phyloP scores from a whole-genome alignment of 2,113 vertebrate genomes.

The Phalacrocorax brasilianus region DNA sequence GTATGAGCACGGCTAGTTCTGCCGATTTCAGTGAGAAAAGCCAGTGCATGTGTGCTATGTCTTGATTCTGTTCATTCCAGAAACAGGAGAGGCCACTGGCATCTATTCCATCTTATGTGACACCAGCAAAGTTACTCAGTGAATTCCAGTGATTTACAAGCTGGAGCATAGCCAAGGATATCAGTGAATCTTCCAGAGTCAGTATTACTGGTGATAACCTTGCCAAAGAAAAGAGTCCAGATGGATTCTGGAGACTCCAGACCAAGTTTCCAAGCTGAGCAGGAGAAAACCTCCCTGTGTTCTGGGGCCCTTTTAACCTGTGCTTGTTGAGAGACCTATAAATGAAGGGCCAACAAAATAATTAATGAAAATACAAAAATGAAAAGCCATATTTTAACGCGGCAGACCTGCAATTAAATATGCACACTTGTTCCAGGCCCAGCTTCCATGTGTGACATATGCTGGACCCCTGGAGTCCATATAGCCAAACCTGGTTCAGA shows the following conservation, averaged over 20 bases:
- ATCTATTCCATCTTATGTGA: not conserved
- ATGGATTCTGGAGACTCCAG: not conserved
- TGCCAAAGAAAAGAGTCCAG: not conserved
- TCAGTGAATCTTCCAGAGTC: not conserved
- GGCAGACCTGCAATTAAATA: not conserved
- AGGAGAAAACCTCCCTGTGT: not conserved
- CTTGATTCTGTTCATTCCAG: not conserved
- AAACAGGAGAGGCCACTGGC: not conserved
- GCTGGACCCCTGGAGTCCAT: not conserved
- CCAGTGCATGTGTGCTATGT: not conserved
- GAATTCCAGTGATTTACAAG: slow-evolving; percentile 8
- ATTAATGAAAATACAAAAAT: not conserved
- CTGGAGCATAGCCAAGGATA: not conserved
- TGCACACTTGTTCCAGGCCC: not conserved
- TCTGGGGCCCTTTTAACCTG: not conserved
- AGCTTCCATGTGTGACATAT: not conserved
- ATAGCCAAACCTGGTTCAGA: not conserved
- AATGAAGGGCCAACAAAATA: not conserved
- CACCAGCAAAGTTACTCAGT: not conserved
- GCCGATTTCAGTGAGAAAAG: not conserved
- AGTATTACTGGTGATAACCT: not conserved
- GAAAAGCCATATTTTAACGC: not conserved
- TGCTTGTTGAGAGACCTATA: not conserved
- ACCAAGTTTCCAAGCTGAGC: not conserved
- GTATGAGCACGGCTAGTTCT: not conserved